Base-by-base conservation (phyloP, 2,888 invertebrate genomes). In the Parapristionchus giblindavisi region DNA sequence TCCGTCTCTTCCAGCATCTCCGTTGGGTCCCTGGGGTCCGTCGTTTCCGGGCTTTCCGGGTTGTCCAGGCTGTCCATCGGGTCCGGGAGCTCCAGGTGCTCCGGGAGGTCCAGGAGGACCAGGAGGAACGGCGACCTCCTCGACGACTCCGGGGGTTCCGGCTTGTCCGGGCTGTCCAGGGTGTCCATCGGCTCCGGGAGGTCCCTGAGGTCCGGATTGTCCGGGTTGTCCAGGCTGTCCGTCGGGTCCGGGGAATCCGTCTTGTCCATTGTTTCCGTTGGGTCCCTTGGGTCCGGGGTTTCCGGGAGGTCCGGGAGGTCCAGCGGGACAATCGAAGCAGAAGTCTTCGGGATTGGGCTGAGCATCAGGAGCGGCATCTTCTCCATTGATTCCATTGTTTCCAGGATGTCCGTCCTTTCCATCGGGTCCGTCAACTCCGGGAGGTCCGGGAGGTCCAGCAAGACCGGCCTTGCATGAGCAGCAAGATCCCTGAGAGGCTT, bases 241-340 rank as follows among this genome's bases (percentile, higher is more conserved):
- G 40, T 80, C 77, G 74, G 80, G 77, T 24, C 85, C 85, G 75
- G 84, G 84, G 48, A 76, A 76, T 52, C 82, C 82, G 48, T 77
- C 77, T 27, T 66, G 60, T 56, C 83, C 83, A 65, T 77, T 75
- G 56, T 78, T 58, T 79, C 85, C 85, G 61, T 84, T 81, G 54
- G 79, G 78, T 79, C 85, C 85, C 75, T 83, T 81, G 63, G 78
- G 78, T 78, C 86, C 86, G 66, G 80, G 79, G 60, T 77, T 76
- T 77, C 83, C 85, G 76, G 81, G 83, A 32, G 80, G 75, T 78
- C 86, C 86, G 77, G 84, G 84, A 14, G 79, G 65, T 82, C 84
- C 84, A 73, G 83, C 77, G 58, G 84, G 75, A 56, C 77, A 74
- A 43, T 73, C 73, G 51, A 68, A 48, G 76, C 73, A 73, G 73